Percentiles rank a stretch among this genome's conserved stretches.
Evolutionary conservation across 1,140 invertebrate species (phyloP).

Genomic region (Streblospio benedicti): DNA sequence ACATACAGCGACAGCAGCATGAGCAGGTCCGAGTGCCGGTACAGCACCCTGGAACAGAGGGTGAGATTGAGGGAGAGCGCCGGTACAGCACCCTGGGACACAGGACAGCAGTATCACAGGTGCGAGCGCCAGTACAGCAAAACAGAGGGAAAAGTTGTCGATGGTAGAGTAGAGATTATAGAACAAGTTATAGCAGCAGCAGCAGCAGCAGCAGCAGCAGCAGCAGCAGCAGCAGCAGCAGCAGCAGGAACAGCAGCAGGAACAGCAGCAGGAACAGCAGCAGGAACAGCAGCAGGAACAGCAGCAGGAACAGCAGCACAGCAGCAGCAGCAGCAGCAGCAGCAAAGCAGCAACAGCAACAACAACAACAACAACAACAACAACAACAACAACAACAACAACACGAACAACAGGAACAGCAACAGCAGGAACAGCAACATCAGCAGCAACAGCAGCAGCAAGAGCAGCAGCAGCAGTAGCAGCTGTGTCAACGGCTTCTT

Average conservation of each 20-base stretch:
- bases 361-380: slow-evolving; percentile 14
- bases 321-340: too few relatives aligned
- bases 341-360: too few relatives aligned
- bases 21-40: too few relatives aligned
- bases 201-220: slow-evolving; percentile 25
- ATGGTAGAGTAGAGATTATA: slow-evolving; percentile 14
- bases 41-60: too few relatives aligned
- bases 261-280: too few relatives aligned
- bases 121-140: slow-evolving; percentile 14
- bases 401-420: too few relatives aligned
- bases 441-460: slow-evolving; percentile 17
- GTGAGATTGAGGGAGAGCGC: too few relatives aligned
- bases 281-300: too few relatives aligned
- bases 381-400: slow-evolving; percentile 13
- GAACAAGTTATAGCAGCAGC: slow-evolving; percentile 10
- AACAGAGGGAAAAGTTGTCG: slow-evolving; percentile 16
- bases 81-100: too few relatives aligned
- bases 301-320: too few relatives aligned
- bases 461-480: slow-evolving; percentile 2
- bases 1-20: too few relatives aligned
- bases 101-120: slow-evolving; percentile 14
- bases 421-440: slow-evolving; percentile 22
- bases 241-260: slow-evolving; percentile 7
- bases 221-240: slow-evolving; percentile 21
- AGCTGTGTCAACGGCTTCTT: too few relatives aligned